Conservation (phyloP, 2,113 vertebrate genomes). For the Sarotherodon lohbergeri region DNA sequence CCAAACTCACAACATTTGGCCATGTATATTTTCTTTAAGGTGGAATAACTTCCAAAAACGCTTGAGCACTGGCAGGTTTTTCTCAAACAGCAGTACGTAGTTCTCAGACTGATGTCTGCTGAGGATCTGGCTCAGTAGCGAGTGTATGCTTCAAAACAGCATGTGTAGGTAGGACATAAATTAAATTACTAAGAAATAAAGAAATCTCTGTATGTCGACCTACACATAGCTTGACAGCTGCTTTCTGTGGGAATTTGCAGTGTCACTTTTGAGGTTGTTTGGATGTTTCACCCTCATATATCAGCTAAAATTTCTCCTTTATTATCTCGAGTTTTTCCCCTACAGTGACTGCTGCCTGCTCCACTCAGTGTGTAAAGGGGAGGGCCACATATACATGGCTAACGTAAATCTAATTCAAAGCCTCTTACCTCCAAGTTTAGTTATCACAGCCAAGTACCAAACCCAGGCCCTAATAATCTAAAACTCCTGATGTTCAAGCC, state of each 20-base stretch:
- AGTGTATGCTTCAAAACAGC: neutral
- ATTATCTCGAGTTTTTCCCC: neutral
- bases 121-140: neutral
- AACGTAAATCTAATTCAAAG: neutral
- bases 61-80: neutral
- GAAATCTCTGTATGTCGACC: neutral
- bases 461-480: neutral
- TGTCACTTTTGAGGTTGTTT: rapidly evolving
- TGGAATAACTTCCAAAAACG: neutral
- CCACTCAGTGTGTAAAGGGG: neutral
- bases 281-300: neutral
- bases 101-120: neutral
- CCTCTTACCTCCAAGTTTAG: rapidly evolving
- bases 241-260: rapidly evolving
- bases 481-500: neutral
- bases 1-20: neutral
- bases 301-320: neutral
- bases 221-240: neutral
- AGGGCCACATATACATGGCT: neutral
- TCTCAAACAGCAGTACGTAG: rapidly evolving
- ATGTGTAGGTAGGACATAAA: neutral
- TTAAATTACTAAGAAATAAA: neutral
- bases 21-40: neutral
- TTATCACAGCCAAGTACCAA: neutral
- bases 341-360: neutral